Evolutionary conservation across 1,140 invertebrate species (phyloP), one percentile per base, ranked within the genome.

Genomic region (Anadara kagoshimensis): DNA sequence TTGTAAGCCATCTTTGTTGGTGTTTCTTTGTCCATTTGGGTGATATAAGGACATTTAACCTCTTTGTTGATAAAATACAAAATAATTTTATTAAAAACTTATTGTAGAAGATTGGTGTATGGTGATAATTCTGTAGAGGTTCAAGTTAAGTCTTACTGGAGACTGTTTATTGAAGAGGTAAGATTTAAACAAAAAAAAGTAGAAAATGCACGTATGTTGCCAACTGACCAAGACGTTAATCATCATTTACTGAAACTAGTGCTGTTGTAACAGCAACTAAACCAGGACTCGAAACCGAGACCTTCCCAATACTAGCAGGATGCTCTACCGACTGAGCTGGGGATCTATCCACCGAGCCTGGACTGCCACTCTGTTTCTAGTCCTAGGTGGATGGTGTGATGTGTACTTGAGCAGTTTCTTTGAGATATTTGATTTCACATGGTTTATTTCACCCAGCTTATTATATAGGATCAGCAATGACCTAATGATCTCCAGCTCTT

Each of bases 41-140:
- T n/a, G n/a, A n/a, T n/a, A n/a, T n/a, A n/a, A n/a, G n/a, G n/a
- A n/a, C n/a, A n/a, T n/a, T n/a, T n/a, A n/a, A n/a, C n/a, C n/a
- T n/a, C n/a, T n/a, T n/a, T n/a, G n/a, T n/a, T n/a, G n/a, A n/a
- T n/a, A n/a, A n/a, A n/a, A 16, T 41, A 41, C 62, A 41, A n/a
- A n/a, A n/a, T n/a, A 20, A 24, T n/a, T n/a, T n/a, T n/a, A n/a
- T n/a, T n/a, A n/a, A n/a, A n/a, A n/a, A n/a, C n/a, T n/a, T 65
- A 12, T 86, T 83, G n/a, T 75, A 91, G 91, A 78, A 71, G 82
- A 71, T 67, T 81, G 22, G 74, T 92, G 36, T 91, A 91, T 86
- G 92, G 91, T 20, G 63, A 77, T 29, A 93, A 93, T 83, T 72
- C 72, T 5, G 92, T 92, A 53, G 85, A 87, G 10, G 88, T 93